A percentile compares a stretch with the other conserved stretches of the same genome.
These are phyloP conservation scores for Dynastes grantii DNA, from an alignment of 2,888 invertebrate genomes.

Conservation along the genomic window DNA sequence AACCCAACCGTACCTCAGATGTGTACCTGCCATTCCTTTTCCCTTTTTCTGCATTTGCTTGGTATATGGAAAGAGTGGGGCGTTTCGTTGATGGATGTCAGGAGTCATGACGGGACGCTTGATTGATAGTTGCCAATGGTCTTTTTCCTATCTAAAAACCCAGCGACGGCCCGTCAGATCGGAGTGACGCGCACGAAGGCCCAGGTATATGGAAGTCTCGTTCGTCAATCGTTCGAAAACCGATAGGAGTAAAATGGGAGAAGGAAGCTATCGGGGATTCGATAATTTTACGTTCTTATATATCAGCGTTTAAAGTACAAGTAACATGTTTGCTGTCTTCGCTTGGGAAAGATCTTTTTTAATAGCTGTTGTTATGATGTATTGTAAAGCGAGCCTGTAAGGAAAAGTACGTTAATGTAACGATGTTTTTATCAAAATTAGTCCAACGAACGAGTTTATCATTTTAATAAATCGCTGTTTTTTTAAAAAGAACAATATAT, in stretches of 20 bases:
- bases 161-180: slow-evolving; percentile 61
- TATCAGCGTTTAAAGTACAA: background rate
- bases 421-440: too few species aligned
- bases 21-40: slow-evolving; percentile 28
- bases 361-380: background rate
- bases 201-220: slow-evolving; percentile 60
- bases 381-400: too few species aligned
- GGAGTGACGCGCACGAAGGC: slow-evolving; percentile 56
- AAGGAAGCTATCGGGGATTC: slow-evolving; percentile 13
- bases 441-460: too few species aligned
- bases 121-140: slow-evolving; percentile 71
- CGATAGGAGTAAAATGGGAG: slow-evolving; percentile 13
- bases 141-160: slow-evolving; percentile 64
- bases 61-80: too few species aligned
- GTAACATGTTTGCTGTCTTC: background rate
- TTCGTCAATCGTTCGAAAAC: slow-evolving; percentile 23
- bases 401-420: too few species aligned
- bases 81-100: slow-evolving; percentile 62
- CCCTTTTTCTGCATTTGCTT: slow-evolving; percentile 8
- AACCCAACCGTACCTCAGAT: slow-evolving; percentile 17
- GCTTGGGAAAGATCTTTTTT: background rate
- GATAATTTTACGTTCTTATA: slow-evolving; percentile 4
- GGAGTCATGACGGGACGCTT: slow-evolving; percentile 67
- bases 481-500: too few species aligned
- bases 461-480: too few species aligned